These are phyloP conservation scores for Tiliacea aurago DNA, from an alignment of 2,888 invertebrate species.

Conservation along the genomic window DNA sequence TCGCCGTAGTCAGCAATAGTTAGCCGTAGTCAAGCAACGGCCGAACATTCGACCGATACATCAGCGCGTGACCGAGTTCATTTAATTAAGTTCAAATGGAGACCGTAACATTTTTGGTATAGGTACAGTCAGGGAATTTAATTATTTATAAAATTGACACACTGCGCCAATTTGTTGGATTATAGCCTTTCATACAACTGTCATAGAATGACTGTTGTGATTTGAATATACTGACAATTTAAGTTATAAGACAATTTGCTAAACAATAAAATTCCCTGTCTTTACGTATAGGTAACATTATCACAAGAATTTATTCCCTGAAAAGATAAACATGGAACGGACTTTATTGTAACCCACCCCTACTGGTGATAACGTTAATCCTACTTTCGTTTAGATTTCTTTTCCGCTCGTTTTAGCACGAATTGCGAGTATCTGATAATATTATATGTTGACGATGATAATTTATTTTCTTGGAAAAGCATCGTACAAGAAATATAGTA, in stretches of 20 bases:
- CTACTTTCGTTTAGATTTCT: background rate
- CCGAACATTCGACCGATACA: no score
- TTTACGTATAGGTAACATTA: no score
- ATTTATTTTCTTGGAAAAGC: background rate
- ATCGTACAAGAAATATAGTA: background rate
- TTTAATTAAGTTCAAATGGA: conserved; percentile 9
- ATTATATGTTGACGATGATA: background rate
- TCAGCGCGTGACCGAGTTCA: conserved; percentile 1
- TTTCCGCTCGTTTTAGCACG: conserved; percentile 5
- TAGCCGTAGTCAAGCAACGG: no score
- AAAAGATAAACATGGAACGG: background rate
- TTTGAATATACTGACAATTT: background rate
- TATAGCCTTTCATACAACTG: background rate
- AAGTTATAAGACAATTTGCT: background rate
- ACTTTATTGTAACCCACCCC: background rate
- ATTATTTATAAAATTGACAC: background rate
- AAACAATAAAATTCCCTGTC: background rate
- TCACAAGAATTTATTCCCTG: background rate
- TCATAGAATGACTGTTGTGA: background rate
- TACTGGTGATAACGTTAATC: background rate
- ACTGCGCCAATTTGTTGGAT: background rate
- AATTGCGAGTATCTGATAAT: background rate
- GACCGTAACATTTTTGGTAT: background rate
- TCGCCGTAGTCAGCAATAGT: no score
- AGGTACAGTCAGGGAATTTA: no score